A percentile compares a stretch with the other conserved stretches of the same genome.
These are phyloP conservation scores for Rhagoletis zephyria DNA, from an alignment of 1,140 invertebrate genomes.

Conservation along the genomic window DNA sequence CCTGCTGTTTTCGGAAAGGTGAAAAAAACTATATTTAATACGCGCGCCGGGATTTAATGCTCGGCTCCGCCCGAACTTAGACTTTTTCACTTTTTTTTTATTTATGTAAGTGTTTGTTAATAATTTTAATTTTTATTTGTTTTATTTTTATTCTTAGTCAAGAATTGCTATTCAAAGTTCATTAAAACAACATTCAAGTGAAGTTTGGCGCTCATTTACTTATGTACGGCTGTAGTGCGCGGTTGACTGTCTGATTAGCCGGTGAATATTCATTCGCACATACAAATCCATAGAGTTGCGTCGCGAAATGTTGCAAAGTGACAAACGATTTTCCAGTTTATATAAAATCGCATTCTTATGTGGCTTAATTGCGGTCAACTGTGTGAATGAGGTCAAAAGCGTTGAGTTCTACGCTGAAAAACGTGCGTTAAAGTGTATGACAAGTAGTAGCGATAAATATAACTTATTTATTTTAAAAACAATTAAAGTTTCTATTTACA, in stretches of 20 bases:
- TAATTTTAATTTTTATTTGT: too few species aligned
- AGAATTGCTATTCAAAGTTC: not conserved
- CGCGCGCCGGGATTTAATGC: too few species aligned
- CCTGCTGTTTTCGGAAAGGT: too few species aligned
- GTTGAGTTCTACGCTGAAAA: constrained; percentile 65
- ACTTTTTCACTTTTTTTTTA: too few species aligned
- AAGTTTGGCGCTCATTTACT: not conserved
- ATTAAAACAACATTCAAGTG: not conserved
- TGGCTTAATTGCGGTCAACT: constrained; percentile 51
- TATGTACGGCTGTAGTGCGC: not conserved
- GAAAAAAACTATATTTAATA: too few species aligned
- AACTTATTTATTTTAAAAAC: not conserved
- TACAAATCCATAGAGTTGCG: not conserved
- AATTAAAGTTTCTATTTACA: not conserved
- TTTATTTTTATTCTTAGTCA: not conserved
- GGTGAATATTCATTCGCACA: not conserved
- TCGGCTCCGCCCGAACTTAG: too few species aligned
- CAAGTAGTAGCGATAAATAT: too few species aligned
- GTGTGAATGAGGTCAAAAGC: constrained; percentile 58
- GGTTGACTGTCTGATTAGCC: not conserved
- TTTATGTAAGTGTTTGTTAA: too few species aligned
- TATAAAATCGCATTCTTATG: constrained; percentile 16
- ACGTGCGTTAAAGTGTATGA: constrained; percentile 59
- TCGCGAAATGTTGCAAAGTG: constrained; percentile 16
- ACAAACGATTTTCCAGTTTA: constrained; percentile 5